Conservation (phyloP, 2,888 invertebrate species). For the Plemyria rubiginata region DNA sequence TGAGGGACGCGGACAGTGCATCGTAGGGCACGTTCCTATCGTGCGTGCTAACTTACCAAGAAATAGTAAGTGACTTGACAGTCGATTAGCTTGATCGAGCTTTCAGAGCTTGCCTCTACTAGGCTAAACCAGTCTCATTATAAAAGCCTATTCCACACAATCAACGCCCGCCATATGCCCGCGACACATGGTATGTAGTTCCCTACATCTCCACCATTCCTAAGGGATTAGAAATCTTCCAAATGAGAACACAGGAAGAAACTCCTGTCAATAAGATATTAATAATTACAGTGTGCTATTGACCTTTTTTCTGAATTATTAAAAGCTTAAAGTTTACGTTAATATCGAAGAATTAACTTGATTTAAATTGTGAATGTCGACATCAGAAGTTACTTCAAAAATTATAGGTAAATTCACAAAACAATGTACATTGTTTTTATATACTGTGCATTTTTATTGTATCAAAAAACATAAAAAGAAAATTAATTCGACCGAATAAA, state of each 20-base stretch:
- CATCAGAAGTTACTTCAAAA: too few relatives aligned
- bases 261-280: constrained; percentile 12
- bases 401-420: too few relatives aligned
- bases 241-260: constrained; percentile 6
- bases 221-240: constrained; percentile 12
- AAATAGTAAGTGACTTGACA: too few relatives aligned
- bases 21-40: too few relatives aligned
- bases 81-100: too few relatives aligned
- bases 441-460: background rate
- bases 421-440: background rate
- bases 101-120: too few relatives aligned
- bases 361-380: too few relatives aligned
- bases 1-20: too few relatives aligned
- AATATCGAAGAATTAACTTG: too few relatives aligned
- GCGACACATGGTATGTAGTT: constrained; percentile 30
- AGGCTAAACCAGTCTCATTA: too few relatives aligned
- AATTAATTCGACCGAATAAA: background rate
- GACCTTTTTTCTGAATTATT: background rate
- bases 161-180: constrained; percentile 21
- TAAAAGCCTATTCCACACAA: constrained; percentile 23
- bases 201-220: constrained; percentile 21
- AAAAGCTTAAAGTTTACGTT: background rate
- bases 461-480: background rate
- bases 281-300: constrained; percentile 7
- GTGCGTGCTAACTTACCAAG: too few relatives aligned